A percentile compares a stretch with the other conserved stretches of the same genome.
Evolutionary conservation across 2,113 vertebrate species (phyloP).

Genomic region (Mesitornis unicolor): DNA sequence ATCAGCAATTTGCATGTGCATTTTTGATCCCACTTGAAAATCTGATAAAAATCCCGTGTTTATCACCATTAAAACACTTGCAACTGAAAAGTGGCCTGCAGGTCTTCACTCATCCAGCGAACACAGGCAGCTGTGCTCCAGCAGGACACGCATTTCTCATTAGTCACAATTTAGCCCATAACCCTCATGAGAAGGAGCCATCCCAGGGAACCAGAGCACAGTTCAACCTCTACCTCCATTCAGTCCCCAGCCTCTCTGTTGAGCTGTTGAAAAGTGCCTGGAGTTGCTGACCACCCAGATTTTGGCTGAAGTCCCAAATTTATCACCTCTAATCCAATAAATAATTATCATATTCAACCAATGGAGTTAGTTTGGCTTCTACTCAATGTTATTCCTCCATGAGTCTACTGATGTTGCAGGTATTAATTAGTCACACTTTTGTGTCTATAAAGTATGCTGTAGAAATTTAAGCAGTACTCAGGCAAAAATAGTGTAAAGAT

Average conservation of each 20-base stretch:
- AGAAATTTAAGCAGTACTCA: slow-evolving; percentile 51
- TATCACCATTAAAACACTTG: slow-evolving; percentile 8
- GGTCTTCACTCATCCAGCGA: not conserved
- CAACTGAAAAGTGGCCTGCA: not conserved
- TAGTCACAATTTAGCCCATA: not conserved
- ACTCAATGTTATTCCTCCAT: not conserved
- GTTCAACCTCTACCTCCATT: not conserved
- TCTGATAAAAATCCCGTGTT: not conserved
- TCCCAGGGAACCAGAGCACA: not conserved
- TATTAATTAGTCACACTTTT: slow-evolving; percentile 20
- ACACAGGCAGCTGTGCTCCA: not conserved
- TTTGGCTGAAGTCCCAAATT: not conserved
- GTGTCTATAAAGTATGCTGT: slow-evolving; percentile 6
- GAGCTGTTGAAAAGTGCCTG: not conserved
- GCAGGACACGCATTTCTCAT: not conserved
- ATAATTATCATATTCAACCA: not conserved
- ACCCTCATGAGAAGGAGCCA: not conserved
- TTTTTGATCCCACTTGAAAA: not conserved
- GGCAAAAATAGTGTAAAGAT: slow-evolving; percentile 52
- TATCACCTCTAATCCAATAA: not conserved
- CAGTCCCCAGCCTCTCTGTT: not conserved
- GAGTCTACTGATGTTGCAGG: not conserved
- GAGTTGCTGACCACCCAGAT: not conserved
- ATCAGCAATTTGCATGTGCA: not conserved
- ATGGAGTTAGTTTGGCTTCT: not conserved